Evolutionary conservation across 2,888 invertebrate genomes (phyloP), one percentile per base, ranked within the genome.

Genomic region (Leptopilina myrica): DNA sequence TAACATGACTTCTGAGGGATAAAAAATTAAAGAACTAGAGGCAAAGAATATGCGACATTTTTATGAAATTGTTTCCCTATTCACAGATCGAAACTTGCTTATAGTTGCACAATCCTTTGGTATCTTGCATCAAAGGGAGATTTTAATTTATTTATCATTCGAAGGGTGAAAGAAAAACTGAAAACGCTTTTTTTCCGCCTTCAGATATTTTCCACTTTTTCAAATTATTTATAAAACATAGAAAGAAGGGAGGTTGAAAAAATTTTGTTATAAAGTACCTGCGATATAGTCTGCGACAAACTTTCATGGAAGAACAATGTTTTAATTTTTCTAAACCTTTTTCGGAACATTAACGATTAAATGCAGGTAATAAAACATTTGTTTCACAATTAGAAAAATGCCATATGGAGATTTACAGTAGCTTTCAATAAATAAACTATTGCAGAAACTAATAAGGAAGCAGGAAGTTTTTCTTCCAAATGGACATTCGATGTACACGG

Each of bases 71-170:
- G 7, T n/a, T 59, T 59, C 15, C 5, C 15, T n/a, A 59, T 59
- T 15, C 15, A 59, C n/a, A n/a, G 59, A 59, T 59, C 59, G 59
- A 59, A 59, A 59, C 59, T n/a, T 59, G 59, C 59, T 59, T 59
- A 59, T 59, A 33, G 33, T 3, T 33, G 33, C 33, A 33, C 33
- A n/a, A n/a, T 14, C 7, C n/a, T n/a, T n/a, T n/a, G 7, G 59
- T n/a, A n/a, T 0, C 14, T 59, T 59, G 4, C n/a, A 59, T 0
- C 59, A 5, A 3, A 7, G n/a, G 14, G 59, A 59, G 33, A 33
- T 33, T 33, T 33, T 33, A 33, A 59, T 59, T 20, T 59, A 59
- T 56, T 59, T 59, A 59, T 59, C 15, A 59, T n/a, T n/a, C 14
- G n/a, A 7, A 59, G 59, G 59, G 59, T 14, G 15, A n/a, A 20